Evolutionary conservation across 2,113 vertebrate genomes (phyloP).

Genomic region (Cygnus buccinator): DNA sequence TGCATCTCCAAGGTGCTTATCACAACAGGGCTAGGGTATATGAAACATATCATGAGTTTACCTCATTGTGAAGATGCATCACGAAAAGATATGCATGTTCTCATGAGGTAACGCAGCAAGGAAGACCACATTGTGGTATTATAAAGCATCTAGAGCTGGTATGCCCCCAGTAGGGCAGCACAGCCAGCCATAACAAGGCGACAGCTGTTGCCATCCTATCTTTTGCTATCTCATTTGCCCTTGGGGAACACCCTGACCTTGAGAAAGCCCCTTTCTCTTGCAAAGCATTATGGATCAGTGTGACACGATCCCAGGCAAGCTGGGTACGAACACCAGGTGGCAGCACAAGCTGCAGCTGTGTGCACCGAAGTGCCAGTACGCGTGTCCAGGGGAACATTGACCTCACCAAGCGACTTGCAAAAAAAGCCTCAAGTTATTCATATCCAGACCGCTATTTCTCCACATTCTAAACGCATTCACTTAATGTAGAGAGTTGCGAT

Average conservation of each 20-base stretch:
- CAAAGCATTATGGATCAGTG: rapidly evolving
- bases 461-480: neutral
- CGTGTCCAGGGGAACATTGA: neutral
- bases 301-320: neutral
- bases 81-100: neutral
- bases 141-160: neutral
- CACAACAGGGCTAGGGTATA: neutral
- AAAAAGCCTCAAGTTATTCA: neutral
- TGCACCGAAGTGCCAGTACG: rapidly evolving
- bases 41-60: neutral
- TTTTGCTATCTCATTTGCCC: neutral
- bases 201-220: rapidly evolving
- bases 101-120: neutral
- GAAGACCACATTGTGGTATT: neutral
- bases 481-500: neutral
- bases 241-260: neutral
- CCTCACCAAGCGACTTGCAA: neutral
- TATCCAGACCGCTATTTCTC: neutral
- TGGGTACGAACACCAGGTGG: slow-evolving; percentile 6
- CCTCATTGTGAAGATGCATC: neutral
- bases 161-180: neutral
- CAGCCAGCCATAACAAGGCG: neutral
- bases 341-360: neutral
- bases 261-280: neutral
- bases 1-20: neutral